A percentile compares a stretch with the other conserved stretches of the same genome.
phyloP scores from a whole-genome alignment of 2,797 vertebrate species.

The Crypturellus tataupa region DNA sequence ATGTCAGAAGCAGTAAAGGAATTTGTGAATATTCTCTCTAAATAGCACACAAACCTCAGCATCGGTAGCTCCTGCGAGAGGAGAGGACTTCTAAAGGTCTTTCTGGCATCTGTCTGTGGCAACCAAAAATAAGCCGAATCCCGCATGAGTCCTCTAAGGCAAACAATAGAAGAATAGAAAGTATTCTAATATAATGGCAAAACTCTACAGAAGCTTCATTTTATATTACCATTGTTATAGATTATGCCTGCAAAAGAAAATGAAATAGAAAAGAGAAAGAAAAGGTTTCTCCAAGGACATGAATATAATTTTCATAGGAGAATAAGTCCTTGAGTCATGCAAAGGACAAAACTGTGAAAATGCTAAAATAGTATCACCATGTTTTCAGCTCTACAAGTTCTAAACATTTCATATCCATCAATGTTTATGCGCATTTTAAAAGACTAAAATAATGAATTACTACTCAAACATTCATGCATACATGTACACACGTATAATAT shows the following conservation, averaged over 20 bases:
- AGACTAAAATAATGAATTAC: conserved; percentile 1
- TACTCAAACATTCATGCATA: not conserved
- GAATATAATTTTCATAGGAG: not conserved
- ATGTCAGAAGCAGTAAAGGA: not conserved
- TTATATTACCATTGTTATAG: not conserved
- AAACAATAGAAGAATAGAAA: not conserved
- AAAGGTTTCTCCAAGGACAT: not conserved
- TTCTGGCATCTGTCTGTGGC: not conserved
- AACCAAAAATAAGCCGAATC: conserved; percentile 15
- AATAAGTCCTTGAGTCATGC: not conserved
- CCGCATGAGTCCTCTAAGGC: rapidly evolving
- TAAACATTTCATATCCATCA: not conserved
- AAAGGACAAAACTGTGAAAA: not conserved
- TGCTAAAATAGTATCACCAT: not conserved
- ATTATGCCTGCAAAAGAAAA: not conserved
- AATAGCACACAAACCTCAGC: not conserved
- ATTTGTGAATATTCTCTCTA: not conserved
- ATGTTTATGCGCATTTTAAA: not conserved
- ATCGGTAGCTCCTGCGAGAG: not conserved
- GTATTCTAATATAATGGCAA: not conserved
- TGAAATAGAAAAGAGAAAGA: not conserved
- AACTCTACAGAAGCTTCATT: not conserved
- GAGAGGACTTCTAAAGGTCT: not conserved
- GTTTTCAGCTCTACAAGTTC: not conserved
- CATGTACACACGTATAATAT: not conserved